Base-by-base conservation (phyloP, 2,888 invertebrate genomes). In the Diplazon laetatorius region DNA sequence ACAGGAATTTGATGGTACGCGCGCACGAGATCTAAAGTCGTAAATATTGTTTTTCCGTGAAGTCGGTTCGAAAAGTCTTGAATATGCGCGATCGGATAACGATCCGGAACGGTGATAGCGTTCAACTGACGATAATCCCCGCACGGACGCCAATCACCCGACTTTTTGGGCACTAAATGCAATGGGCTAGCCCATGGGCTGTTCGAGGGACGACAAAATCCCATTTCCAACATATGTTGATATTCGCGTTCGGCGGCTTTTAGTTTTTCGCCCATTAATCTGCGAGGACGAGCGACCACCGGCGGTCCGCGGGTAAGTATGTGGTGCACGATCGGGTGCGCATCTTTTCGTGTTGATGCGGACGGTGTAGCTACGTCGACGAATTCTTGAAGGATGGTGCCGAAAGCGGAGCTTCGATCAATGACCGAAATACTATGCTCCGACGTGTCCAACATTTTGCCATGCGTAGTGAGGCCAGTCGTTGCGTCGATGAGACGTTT, bases 11-110 rank as follows among this genome's bases (percentile, higher is more conserved):
- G 75, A 8, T 75, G 68, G 37, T 55, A 80, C 0, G 80, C 72
- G 48, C 72, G 52, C 2, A 35, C 25, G 12, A 77, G 55, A 22
- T 80, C 77, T 14, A 80, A 25, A 20, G 48, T 72, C n/a, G 68
- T 66, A 39, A 80, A 80, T 4, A 80, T 42, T 0, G 46, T 42
- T 18, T 62, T 60, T 1, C 62, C 80, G 12, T 35, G n/a, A 3
- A 60, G 46, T 0, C 6, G 8, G n/a, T 70, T 46, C 37, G 70
- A 20, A 30, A 82, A 81, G 66, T 87, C 86, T 16, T 63, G 63
- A 4, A 63, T 18, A 16, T 30, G 30, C 2, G 74, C 60, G 6
- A 75, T 37, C 0, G 75, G 62, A 22, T 69, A 75, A 1, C 39
- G 69, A 16, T 69, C 69, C 0, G 69, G 55, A 0, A 39, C 37